phyloP scores from a whole-genome alignment of 2,797 vertebrate genomes.

The Phrynocephalus guinanensis region DNA sequence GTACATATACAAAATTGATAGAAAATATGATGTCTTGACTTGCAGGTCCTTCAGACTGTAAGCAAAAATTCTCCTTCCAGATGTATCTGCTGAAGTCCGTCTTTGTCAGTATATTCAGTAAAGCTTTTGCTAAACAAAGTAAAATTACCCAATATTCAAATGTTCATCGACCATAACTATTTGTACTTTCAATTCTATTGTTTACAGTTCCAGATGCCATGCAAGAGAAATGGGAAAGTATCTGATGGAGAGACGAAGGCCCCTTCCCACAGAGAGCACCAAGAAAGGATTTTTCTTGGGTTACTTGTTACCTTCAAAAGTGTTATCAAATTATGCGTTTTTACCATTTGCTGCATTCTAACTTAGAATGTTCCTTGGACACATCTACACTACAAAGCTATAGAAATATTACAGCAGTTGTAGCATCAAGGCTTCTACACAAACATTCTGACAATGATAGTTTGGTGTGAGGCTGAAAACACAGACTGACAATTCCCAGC shows the following conservation, averaged over 20 bases:
- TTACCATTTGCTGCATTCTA: too few species aligned
- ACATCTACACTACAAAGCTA: neutral
- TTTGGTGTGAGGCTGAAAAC: neutral
- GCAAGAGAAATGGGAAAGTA: neutral
- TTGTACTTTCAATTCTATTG: slow-evolving; percentile 8
- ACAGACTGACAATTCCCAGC: neutral
- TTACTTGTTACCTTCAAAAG: too few species aligned
- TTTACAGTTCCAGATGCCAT: neutral
- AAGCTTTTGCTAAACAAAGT: slow-evolving; percentile 45
- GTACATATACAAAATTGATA: neutral
- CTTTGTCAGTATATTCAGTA: slow-evolving; percentile 37
- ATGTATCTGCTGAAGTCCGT: neutral
- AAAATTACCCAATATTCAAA: slow-evolving; percentile 26
- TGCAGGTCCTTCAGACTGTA: neutral
- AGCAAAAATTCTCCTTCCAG: neutral
- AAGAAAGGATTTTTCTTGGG: neutral
- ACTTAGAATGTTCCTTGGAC: neutral
- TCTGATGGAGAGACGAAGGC: neutral
- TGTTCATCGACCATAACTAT: slow-evolving; percentile 12
- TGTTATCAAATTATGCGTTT: neutral
- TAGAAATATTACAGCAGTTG: neutral
- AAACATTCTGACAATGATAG: neutral
- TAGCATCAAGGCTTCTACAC: neutral
- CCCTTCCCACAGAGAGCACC: slow-evolving; percentile 19
- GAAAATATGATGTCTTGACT: neutral